A percentile compares a stretch with the other conserved stretches of the same genome.
phyloP scores from a whole-genome alignment of 2,797 vertebrate species.

The Chelidonichthys spinosus region DNA sequence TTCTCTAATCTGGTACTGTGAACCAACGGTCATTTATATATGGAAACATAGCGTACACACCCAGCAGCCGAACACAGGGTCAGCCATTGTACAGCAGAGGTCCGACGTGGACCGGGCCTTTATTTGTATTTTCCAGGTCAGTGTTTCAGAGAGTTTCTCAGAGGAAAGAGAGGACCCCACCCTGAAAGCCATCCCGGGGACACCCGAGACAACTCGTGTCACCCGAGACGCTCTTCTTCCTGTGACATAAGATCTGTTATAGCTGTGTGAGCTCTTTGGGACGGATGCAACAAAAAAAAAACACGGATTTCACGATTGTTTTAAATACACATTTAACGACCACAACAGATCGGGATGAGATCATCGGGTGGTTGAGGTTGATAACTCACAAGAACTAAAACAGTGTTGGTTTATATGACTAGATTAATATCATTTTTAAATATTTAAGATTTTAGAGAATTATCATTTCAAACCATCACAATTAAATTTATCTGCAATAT shows the following conservation, averaged over 20 bases:
- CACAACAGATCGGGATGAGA: too few relatives aligned
- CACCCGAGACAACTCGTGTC: slow-evolving; percentile 67
- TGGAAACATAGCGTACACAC: not conserved
- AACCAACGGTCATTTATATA: too few relatives aligned
- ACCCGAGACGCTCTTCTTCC: slow-evolving; percentile 60
- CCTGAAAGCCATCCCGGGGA: slow-evolving; percentile 66
- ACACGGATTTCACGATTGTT: not conserved
- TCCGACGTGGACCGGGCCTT: slow-evolving; percentile 31
- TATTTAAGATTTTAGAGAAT: not conserved
- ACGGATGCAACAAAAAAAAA: not conserved
- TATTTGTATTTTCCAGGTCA: slow-evolving; percentile 59
- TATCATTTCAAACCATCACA: not conserved
- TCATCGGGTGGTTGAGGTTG: too few relatives aligned
- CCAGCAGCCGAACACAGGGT: slow-evolving; percentile 29
- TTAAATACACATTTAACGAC: not conserved
- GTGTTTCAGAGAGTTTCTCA: slow-evolving; percentile 63
- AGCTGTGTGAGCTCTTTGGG: not conserved
- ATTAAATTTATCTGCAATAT: not conserved
- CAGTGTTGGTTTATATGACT: too few relatives aligned
- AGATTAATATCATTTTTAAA: too few relatives aligned
- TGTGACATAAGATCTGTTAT: slow-evolving; percentile 64
- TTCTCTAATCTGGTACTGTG: not conserved
- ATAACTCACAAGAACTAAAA: not conserved
- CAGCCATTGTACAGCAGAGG: slow-evolving; percentile 40
- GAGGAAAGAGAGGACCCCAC: slow-evolving; percentile 70